Percentiles rank a stretch among this genome's conserved stretches.
Conservation (phyloP, 2,888 invertebrate species). For the Cantharis rufa region DNA sequence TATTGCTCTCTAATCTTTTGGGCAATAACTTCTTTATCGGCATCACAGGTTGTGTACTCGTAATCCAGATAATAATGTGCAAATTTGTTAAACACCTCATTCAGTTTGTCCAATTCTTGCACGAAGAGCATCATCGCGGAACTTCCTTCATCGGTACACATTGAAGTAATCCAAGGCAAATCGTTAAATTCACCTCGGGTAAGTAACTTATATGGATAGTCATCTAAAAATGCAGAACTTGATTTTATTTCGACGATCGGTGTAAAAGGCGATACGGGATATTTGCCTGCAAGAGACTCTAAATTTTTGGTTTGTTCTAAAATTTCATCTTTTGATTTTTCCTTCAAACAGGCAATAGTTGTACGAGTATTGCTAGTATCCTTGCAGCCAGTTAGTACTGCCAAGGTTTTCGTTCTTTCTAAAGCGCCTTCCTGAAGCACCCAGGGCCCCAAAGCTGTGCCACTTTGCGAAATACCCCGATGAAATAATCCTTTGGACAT, state of each 20-base stretch:
- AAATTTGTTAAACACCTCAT: slow-evolving; percentile 42
- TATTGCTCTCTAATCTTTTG: slow-evolving; percentile 42
- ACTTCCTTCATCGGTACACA: slow-evolving; percentile 69
- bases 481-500: slow-evolving; percentile 59
- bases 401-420: slow-evolving; percentile 65
- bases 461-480: slow-evolving; percentile 69
- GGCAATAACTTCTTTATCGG: slow-evolving; percentile 34
- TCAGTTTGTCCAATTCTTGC: slow-evolving; percentile 46
- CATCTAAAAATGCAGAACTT: slow-evolving; percentile 65
- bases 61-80: slow-evolving; percentile 42
- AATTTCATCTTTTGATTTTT: slow-evolving; percentile 62
- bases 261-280: slow-evolving; percentile 44
- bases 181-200: slow-evolving; percentile 64
- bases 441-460: slow-evolving; percentile 63
- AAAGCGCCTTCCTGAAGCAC: slow-evolving; percentile 59
- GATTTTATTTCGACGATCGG: slow-evolving; percentile 47
- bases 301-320: slow-evolving; percentile 61
- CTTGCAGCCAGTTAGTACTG: slow-evolving; percentile 63
- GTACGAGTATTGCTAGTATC: slow-evolving; percentile 57
- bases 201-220: slow-evolving; percentile 66
- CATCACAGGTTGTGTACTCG: slow-evolving; percentile 39
- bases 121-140: neutral
- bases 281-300: slow-evolving; percentile 60
- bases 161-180: slow-evolving; percentile 70
- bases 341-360: slow-evolving; percentile 68